Base-by-base conservation (phyloP, 2,113 vertebrate species). In the Passer domesticus region DNA sequence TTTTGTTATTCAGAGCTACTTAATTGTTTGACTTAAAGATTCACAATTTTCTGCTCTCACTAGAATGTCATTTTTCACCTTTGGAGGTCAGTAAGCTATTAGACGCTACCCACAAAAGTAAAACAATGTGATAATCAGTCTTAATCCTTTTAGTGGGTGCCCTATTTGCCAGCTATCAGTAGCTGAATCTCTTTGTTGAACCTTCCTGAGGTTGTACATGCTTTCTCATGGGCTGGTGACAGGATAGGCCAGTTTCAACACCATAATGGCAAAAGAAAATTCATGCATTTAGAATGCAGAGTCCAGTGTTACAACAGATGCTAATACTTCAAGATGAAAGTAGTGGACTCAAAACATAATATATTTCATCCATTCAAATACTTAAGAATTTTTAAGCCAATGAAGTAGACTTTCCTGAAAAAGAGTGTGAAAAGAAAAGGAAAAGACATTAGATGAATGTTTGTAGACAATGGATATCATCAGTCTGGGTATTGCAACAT, bases 1-100 rank as follows among this genome's bases (percentile, higher is more conserved):
- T 37, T 86, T 50, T 70, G 49, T 81, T 91, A 79, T 60, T 83
- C 58, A 76, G 60, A 91, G 18, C 55, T 75, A 67, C 52, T 88
- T 96, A 47, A 69, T 92, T 35, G 44, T 72, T 83, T 94, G 44
- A 62, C 80, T 96, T 75, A 67, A 41, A 90, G 84, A 83, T 68
- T 87, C 49, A 50, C 58, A 87, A 28, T 81, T 94, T 89, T 84
- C 63, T 67, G 62, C 47, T 95, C 68, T 94, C 47, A 53, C n/a
- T 73, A 90, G 28, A 16, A 49, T 92, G 62, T 63, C 2, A 35
- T 88, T 96, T 93, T 92, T 80, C 56, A 62, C 59, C 70, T 82
- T 93, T 87, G 62, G 85, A 94, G 76, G 52, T 91, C 88, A 94
- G 67, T 94, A 81, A 96, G 53, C 50, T 95, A 44, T 90, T 91